phyloP scores from a whole-genome alignment of 2,113 vertebrate species.

The Notiomystis cincta region DNA sequence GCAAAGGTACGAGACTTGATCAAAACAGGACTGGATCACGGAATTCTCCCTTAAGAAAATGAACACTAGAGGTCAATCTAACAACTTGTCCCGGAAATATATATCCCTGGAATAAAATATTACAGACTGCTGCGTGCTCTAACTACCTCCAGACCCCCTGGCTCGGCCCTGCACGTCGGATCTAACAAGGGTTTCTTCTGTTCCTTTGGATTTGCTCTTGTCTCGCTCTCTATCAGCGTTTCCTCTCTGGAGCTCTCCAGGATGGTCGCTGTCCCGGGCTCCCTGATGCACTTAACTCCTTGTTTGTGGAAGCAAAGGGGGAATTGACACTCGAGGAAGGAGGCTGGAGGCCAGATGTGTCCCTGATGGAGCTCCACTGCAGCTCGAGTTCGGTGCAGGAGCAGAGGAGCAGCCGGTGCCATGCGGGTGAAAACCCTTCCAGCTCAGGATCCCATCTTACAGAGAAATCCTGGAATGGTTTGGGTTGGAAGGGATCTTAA shows the following conservation, averaged over 20 bases:
- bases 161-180: rapidly evolving
- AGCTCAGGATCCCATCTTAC: neutral
- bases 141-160: constrained; percentile 41
- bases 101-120: constrained; percentile 22
- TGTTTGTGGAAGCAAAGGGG: neutral
- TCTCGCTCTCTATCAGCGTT: neutral
- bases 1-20: neutral
- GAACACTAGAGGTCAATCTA: constrained; percentile 62
- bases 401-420: rapidly evolving
- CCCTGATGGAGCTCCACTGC: neutral
- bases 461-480: neutral
- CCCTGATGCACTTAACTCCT: neutral
- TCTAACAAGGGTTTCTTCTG: constrained; percentile 34
- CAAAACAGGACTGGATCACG: neutral
- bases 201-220: constrained; percentile 1
- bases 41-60: neutral
- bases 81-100: constrained; percentile 39
- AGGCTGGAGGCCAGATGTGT: neutral
- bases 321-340: neutral
- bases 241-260: neutral
- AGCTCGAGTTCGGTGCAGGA: neutral
- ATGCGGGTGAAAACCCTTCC: neutral
- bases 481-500: neutral
- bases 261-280: neutral
- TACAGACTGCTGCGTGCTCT: constrained; percentile 1